These are phyloP conservation scores for Drosophila tsacasi DNA, from an alignment of 1,140 invertebrate genomes.

Conservation along the genomic window DNA sequence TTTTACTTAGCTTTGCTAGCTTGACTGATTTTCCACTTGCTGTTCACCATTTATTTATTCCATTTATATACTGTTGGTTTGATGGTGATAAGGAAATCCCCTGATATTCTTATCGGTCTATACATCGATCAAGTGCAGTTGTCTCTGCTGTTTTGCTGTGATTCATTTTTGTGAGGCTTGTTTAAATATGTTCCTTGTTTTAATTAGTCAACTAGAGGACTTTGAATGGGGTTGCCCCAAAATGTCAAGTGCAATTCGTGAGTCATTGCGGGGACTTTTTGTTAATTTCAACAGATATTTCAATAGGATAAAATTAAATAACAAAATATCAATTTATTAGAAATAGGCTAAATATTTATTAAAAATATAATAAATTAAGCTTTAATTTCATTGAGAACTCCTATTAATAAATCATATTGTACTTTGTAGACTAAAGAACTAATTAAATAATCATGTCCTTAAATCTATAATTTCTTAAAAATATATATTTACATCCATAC, in stretches of 20 bases:
- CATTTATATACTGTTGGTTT: background rate
- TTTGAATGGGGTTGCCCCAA: background rate
- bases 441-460: background rate
- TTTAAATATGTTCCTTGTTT: background rate
- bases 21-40: slow-evolving; percentile 8
- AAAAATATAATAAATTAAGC: background rate
- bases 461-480: background rate
- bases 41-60: slow-evolving; percentile 9
- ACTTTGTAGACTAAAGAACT: background rate
- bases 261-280: background rate
- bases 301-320: background rate
- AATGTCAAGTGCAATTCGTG: background rate
- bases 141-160: background rate
- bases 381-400: background rate
- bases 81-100: slow-evolving; percentile 11
- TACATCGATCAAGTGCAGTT: slow-evolving; percentile 6
- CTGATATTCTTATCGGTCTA: background rate
- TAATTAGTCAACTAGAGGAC: slow-evolving; percentile 6
- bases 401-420: background rate
- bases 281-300: background rate
- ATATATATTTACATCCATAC: background rate
- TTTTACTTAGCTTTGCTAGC: background rate
- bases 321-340: background rate
- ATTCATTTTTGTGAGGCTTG: slow-evolving; percentile 10
- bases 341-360: background rate